Evolutionary conservation across 2,888 invertebrate species (phyloP), one percentile per base, ranked within the genome.

Genomic region (Tipula lateralis): DNA sequence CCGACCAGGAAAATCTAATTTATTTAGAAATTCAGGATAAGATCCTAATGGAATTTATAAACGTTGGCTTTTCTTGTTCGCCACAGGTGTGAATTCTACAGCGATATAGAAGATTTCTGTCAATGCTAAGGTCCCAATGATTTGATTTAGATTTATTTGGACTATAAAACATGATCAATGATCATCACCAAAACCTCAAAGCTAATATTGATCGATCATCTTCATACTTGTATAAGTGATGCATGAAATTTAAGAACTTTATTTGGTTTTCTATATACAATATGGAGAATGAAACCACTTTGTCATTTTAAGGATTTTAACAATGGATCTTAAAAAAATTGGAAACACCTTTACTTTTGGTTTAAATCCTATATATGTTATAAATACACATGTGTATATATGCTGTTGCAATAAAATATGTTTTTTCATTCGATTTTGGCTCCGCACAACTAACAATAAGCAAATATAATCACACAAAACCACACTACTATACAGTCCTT

Each of bases 301-400:
- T 66, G 66, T 66, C 66, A 66, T 66, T 19, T 66, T 66, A 66
- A 66, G 66, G 66, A 66, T 66, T 24, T 24, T 9, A 66, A 66
- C 66, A 66, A 66, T 66, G 24, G 66, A 66, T 13, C 24, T 66
- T 66, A 66, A 66, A 66, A 19, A 66, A 24, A 9, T 66, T 24
- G 66, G n/a, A 66, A 66, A 66, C 66, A 66, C 66, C 66, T 66
- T 66, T 66, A 66, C 66, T 66, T 66, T 66, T 66, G 24, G 66
- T 66, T 66, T 66, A 19, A 66, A 9, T 66, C 4, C 66, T 24
- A 9, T 24, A 66, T 66, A 24, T 24, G n/a, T 39, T 13, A n/a
- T n/a, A n/a, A 36, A 0, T 9, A 44, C 39, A 1, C 36, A n/a
- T 44, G 16, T 3, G 9, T 7, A 7, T 19, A 0, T 1, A 24